phyloP scores from a whole-genome alignment of 1,140 invertebrate genomes.

The Thaumetopoea pityocampa region DNA sequence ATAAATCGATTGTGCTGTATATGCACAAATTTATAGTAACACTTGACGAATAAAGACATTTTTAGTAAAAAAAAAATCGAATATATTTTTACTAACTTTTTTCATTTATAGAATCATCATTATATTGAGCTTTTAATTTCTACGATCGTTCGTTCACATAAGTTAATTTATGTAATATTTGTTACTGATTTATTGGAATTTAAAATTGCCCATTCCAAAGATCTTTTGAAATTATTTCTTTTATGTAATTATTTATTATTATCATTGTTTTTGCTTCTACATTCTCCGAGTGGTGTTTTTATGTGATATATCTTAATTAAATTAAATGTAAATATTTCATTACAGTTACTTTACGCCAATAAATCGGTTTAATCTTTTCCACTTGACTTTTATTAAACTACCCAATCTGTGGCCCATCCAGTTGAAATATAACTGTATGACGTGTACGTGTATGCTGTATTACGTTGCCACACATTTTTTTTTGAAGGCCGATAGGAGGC shows the following conservation, averaged over 20 bases:
- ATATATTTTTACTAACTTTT: slow-evolving; percentile 16
- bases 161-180: slow-evolving; percentile 13
- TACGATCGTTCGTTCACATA: neutral
- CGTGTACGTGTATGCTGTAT: no score
- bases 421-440: no score
- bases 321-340: slow-evolving; percentile 64
- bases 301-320: slow-evolving; percentile 54
- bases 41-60: slow-evolving; percentile 6
- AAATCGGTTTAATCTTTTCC: slow-evolving; percentile 70
- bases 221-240: slow-evolving; percentile 36
- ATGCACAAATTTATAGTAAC: slow-evolving; percentile 9
- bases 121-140: slow-evolving; percentile 5
- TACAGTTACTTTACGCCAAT: slow-evolving; percentile 59
- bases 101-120: slow-evolving; percentile 10
- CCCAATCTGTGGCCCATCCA: neutral
- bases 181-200: slow-evolving; percentile 10
- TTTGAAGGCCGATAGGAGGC: no score
- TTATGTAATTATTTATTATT: slow-evolving; percentile 34
- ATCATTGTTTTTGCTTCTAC: slow-evolving; percentile 45
- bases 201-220: slow-evolving; percentile 48
- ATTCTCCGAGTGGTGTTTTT: slow-evolving; percentile 60
- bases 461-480: no score
- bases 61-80: slow-evolving; percentile 13
- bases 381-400: slow-evolving; percentile 44
- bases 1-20: slow-evolving; percentile 2